phyloP scores from a whole-genome alignment of 2,797 vertebrate species.

The Lepilemur septentrionalis region DNA sequence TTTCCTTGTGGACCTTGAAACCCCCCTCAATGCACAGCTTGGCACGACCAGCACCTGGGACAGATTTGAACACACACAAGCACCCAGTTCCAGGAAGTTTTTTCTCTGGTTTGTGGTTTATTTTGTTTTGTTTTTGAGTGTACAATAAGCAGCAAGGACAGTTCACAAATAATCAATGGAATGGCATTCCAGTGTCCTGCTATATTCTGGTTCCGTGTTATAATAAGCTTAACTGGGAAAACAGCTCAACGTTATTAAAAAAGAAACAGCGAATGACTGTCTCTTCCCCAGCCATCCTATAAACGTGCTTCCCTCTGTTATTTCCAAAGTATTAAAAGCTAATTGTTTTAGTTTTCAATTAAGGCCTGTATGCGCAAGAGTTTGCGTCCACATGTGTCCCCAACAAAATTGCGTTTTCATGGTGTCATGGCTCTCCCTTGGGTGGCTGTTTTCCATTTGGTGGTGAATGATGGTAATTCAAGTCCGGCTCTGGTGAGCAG shows the following conservation, averaged over 20 bases:
- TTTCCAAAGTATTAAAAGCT: conserved; percentile 69
- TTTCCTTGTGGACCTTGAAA: background rate
- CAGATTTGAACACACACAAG: background rate
- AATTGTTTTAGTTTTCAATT: conserved; percentile 77
- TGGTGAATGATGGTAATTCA: background rate
- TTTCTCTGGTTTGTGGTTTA: background rate
- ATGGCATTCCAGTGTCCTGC: background rate
- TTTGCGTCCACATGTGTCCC: background rate
- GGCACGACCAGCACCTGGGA: background rate
- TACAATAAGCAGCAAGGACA: background rate
- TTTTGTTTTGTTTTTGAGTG: background rate
- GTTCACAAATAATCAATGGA: background rate
- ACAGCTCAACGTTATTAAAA: conserved; percentile 73
- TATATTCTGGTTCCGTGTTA: background rate
- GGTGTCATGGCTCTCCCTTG: background rate
- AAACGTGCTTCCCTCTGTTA: conserved; percentile 64
- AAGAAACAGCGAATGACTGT: conserved; percentile 24
- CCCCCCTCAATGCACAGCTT: background rate
- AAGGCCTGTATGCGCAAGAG: conserved; percentile 1
- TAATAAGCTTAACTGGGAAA: conserved; percentile 58
- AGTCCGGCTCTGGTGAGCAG: background rate
- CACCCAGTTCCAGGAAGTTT: background rate
- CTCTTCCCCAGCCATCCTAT: conserved; percentile 63
- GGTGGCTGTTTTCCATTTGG: background rate
- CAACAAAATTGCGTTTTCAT: background rate